phyloP scores from a whole-genome alignment of 2,113 vertebrate genomes.

The Barnardius zonarius region DNA sequence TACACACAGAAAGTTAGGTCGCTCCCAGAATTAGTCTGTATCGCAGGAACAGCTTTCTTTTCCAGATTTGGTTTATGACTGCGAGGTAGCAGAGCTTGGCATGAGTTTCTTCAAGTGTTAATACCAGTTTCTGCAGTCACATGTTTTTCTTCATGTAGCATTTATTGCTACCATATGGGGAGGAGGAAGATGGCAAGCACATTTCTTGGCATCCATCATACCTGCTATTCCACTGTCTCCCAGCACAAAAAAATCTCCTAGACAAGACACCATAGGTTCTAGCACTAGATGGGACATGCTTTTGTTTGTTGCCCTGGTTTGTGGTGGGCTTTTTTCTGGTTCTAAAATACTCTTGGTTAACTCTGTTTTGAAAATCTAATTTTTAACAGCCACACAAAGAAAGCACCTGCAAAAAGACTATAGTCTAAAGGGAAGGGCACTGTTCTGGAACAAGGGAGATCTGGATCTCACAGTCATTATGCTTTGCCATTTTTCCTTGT shows the following conservation, averaged over 20 bases:
- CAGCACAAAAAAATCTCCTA: neutral
- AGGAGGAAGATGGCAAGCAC: neutral
- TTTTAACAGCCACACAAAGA: neutral
- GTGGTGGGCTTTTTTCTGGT: neutral
- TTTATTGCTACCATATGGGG: neutral
- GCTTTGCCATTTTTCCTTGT: rapidly evolving
- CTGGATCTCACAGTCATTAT: neutral
- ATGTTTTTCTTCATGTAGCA: neutral
- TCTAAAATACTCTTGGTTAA: neutral
- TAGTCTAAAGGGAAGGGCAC: neutral
- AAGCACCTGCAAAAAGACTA: neutral
- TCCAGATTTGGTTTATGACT: neutral
- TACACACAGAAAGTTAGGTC: neutral
- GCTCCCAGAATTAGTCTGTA: neutral
- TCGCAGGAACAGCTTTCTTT: neutral
- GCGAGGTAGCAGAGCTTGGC: neutral
- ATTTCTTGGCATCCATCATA: neutral
- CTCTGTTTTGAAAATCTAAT: neutral
- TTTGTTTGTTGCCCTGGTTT: neutral
- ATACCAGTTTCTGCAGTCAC: neutral
- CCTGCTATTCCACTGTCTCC: neutral
- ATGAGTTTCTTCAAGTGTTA: neutral
- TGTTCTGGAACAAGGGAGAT: neutral
- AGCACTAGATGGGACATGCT: rapidly evolving
- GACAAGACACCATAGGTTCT: neutral